These are phyloP conservation scores for Erebia epiphron DNA, from an alignment of 2,888 invertebrate genomes.

Conservation along the genomic window DNA sequence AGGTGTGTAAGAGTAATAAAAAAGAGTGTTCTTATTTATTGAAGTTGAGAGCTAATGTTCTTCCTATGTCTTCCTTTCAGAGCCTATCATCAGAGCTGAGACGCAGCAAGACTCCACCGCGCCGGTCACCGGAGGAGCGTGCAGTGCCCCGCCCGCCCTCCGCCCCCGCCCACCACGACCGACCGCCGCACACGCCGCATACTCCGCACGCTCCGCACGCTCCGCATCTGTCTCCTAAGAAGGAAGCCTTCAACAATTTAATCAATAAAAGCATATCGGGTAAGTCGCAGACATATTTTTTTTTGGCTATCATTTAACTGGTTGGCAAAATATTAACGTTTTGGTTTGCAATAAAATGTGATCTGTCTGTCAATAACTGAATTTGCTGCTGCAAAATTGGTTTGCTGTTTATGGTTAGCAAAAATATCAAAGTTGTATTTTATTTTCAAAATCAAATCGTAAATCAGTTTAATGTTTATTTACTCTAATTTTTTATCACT, in stretches of 20 bases:
- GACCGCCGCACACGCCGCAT: conserved; percentile 56
- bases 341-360: no score
- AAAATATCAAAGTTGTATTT: no score
- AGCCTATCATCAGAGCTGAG: conserved; percentile 65
- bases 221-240: conserved; percentile 83
- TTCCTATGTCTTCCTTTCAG: conserved; percentile 48
- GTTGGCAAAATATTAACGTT: no score
- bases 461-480: no score
- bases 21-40: no score
- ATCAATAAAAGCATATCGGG: conserved; percentile 85
- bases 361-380: no score
- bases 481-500: no score
- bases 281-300: conserved; percentile 55
- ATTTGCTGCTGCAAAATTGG: no score
- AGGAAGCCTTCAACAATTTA: conserved; percentile 84
- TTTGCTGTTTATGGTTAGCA: no score
- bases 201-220: conserved; percentile 59
- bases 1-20: no score
- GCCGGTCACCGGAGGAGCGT: conserved; percentile 72
- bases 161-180: conserved; percentile 78
- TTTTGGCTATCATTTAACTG: no score
- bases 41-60: neutral
- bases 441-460: no score
- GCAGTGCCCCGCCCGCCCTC: conserved; percentile 72
- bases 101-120: conserved; percentile 72